Conservation (phyloP, 2,797 vertebrate species). For the Eleutherodactylus coqui region DNA sequence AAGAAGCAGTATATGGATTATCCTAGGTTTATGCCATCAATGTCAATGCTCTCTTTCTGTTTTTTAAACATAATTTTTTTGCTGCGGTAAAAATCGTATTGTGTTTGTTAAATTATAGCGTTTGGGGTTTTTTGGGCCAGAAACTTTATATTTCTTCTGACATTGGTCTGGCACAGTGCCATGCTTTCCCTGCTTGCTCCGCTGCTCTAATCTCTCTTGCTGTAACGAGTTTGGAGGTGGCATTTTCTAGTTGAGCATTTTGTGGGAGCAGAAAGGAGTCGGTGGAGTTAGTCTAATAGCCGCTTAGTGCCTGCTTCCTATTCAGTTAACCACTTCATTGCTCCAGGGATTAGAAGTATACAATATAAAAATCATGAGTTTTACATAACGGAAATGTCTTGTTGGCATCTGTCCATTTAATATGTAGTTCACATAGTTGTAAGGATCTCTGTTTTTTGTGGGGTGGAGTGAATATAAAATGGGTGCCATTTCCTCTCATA, state of each 20-base stretch:
- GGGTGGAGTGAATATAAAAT: slow-evolving; percentile 50
- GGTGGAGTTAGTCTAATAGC: background rate
- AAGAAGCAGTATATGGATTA: too few relatives aligned
- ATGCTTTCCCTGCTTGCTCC: background rate
- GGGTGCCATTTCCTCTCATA: slow-evolving; percentile 45
- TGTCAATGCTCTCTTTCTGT: too few relatives aligned
- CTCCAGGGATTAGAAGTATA: slow-evolving; percentile 33
- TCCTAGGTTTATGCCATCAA: too few relatives aligned
- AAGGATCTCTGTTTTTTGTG: background rate
- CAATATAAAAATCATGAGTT: background rate
- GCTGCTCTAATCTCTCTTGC: slow-evolving; percentile 8
- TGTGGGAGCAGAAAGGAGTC: slow-evolving; percentile 10
- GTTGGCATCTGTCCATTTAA: slow-evolving; percentile 42
- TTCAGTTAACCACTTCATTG: slow-evolving; percentile 47
- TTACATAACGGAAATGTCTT: slow-evolving; percentile 48
- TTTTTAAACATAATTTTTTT: too few relatives aligned
- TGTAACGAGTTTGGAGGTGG: slow-evolving; percentile 8
- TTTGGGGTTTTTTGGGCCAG: too few relatives aligned
- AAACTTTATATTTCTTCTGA: slow-evolving; percentile 29
- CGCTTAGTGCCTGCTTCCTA: slow-evolving; percentile 12
- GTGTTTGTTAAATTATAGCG: too few relatives aligned
- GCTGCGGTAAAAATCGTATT: too few relatives aligned
- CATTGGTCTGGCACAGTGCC: slow-evolving; percentile 9
- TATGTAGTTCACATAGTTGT: background rate
- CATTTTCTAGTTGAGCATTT: slow-evolving; percentile 17